phyloP scores from a whole-genome alignment of 2,113 vertebrate genomes.

The Anolis sagrei region DNA sequence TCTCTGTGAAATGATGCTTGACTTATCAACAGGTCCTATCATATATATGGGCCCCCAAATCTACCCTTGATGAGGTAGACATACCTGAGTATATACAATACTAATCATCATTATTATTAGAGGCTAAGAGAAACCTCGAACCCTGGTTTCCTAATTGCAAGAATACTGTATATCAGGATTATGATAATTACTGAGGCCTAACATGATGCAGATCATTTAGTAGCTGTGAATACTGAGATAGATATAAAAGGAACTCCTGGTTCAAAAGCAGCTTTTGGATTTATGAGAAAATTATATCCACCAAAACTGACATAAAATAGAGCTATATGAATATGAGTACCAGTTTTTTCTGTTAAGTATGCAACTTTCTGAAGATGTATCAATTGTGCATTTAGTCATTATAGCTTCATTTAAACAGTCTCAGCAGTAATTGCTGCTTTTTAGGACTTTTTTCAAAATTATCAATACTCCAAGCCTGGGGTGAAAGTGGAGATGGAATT shows the following conservation, averaged over 20 bases:
- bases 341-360: background rate
- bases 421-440: slow-evolving; percentile 22
- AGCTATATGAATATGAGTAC: background rate
- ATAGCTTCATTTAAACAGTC: slow-evolving; percentile 8
- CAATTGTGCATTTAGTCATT: background rate
- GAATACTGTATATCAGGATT: background rate
- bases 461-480: background rate
- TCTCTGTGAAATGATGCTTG: no score
- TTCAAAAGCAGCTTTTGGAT: slow-evolving; percentile 13
- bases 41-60: no score
- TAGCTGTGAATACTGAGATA: background rate
- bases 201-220: slow-evolving; percentile 11
- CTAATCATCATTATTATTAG: no score
- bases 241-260: slow-evolving; percentile 1
- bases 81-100: no score
- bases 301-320: background rate
- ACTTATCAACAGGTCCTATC: no score
- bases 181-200: background rate
- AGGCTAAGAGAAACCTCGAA: background rate
- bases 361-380: slow-evolving; percentile 21
- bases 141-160: background rate
- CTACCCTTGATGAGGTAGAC: no score
- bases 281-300: background rate
- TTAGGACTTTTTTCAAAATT: background rate
- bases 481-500: background rate